Conservation (phyloP, 2,797 vertebrate genomes). For the Amblyopsis hoosieri region DNA sequence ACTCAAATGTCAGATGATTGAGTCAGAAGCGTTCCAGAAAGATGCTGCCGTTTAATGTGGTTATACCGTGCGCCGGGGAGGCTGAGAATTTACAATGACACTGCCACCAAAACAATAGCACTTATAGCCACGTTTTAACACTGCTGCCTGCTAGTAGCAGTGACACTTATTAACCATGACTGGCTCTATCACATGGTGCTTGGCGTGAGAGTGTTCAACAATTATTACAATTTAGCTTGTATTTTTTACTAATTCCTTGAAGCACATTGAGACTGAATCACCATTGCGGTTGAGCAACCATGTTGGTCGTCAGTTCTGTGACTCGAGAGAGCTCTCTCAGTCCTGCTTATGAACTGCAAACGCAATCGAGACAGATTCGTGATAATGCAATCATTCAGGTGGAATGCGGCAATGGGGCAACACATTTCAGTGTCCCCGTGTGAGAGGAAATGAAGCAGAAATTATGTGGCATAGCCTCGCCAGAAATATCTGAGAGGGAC, state of each 20-base stretch:
- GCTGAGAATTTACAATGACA: conserved; percentile 63
- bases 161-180: conserved; percentile 70
- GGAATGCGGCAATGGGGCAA: conserved; percentile 38
- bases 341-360: conserved; percentile 20
- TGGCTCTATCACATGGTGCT: conserved; percentile 49
- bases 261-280: conserved; percentile 18
- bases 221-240: conserved; percentile 32
- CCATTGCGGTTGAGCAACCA: conserved; percentile 18
- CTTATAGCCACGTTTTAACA: conserved; percentile 59
- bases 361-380: conserved; percentile 17
- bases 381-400: conserved; percentile 44
- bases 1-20: conserved; percentile 79
- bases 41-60: conserved; percentile 65
- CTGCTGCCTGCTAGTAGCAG: conserved; percentile 47
- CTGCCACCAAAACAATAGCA: conserved; percentile 57
- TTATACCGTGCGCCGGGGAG: conserved; percentile 46
- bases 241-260: conserved; percentile 32
- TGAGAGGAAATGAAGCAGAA: conserved; percentile 43
- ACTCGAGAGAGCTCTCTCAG: conserved; percentile 16
- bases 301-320: conserved; percentile 1
- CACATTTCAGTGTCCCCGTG: conserved; percentile 37
- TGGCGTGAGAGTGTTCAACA: conserved; percentile 33
- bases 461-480: neutral
- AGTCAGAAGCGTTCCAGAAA: conserved; percentile 60
- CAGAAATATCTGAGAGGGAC: conserved; percentile 8